Evolutionary conservation across 2,113 vertebrate species (phyloP).

Genomic region (Sigmodon hispidus): DNA sequence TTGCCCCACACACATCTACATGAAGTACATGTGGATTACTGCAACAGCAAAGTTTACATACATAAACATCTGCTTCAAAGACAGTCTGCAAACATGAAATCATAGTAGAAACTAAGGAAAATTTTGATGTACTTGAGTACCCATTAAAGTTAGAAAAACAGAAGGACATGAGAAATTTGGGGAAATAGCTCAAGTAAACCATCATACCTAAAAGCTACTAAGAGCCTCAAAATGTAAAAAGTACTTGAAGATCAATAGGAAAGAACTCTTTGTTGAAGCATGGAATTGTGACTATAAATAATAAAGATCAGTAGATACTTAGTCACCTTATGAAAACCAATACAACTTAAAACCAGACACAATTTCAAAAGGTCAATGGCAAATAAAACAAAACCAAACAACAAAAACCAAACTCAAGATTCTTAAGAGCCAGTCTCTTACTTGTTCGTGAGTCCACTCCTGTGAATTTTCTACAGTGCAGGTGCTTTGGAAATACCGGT

Average conservation of each 20-base stretch:
- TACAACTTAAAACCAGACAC: background rate
- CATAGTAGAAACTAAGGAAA: background rate
- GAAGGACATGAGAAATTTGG: background rate
- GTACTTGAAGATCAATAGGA: background rate
- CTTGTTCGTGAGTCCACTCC: background rate
- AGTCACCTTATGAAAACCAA: fast-evolving
- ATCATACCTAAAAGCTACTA: background rate
- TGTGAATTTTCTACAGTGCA: background rate
- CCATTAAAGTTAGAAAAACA: background rate
- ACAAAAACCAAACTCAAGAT: background rate
- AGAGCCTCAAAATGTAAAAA: slow-evolving; percentile 35
- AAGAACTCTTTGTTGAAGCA: background rate
- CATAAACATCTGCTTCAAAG: background rate
- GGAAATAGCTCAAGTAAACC: background rate
- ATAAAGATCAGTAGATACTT: background rate
- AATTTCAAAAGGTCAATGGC: background rate
- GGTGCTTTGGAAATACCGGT: background rate
- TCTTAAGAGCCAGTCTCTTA: background rate
- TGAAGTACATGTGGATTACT: background rate
- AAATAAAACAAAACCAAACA: background rate
- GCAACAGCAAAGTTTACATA: background rate
- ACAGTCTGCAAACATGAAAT: background rate
- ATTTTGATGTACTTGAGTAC: background rate
- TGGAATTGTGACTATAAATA: background rate
- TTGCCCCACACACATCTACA: fast-evolving